Percentiles rank a stretch among this genome's conserved stretches.
phyloP scores from a whole-genome alignment of 2,888 invertebrate species.

The Pyrgus malvae region DNA sequence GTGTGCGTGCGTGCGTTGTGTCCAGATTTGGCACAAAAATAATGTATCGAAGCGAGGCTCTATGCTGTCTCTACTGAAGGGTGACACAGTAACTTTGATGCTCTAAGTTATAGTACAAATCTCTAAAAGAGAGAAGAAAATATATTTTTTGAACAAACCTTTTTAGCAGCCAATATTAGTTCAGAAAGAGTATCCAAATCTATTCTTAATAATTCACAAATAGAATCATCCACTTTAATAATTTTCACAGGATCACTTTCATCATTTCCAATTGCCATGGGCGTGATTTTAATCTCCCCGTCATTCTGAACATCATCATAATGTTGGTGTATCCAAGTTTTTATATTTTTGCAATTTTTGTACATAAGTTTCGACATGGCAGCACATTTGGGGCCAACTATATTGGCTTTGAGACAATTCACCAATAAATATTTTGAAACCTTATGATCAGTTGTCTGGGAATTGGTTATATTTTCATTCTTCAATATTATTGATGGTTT shows the following conservation, averaged over 20 bases:
- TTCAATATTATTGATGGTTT: slow-evolving; percentile 54
- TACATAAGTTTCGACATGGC: slow-evolving; percentile 60
- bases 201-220: slow-evolving; percentile 58
- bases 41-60: too few relatives aligned
- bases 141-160: slow-evolving; percentile 45
- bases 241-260: slow-evolving; percentile 38
- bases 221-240: slow-evolving; percentile 51
- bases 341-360: slow-evolving; percentile 54
- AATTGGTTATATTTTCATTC: slow-evolving; percentile 41
- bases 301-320: slow-evolving; percentile 43
- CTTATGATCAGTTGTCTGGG: slow-evolving; percentile 48
- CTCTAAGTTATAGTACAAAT: too few relatives aligned
- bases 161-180: slow-evolving; percentile 68
- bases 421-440: slow-evolving; percentile 60
- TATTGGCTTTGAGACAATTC: slow-evolving; percentile 62
- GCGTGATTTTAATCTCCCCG: slow-evolving; percentile 38
- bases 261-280: slow-evolving; percentile 25
- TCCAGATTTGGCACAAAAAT: too few relatives aligned
- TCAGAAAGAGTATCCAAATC: slow-evolving; percentile 66
- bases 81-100: too few relatives aligned
- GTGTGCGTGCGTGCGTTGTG: too few relatives aligned
- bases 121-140: background rate
- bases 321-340: slow-evolving; percentile 63
- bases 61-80: too few relatives aligned
- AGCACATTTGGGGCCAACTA: slow-evolving; percentile 62